Evolutionary conservation across 2,797 vertebrate genomes (phyloP).

Genomic region (Pogoniulus pusillus): DNA sequence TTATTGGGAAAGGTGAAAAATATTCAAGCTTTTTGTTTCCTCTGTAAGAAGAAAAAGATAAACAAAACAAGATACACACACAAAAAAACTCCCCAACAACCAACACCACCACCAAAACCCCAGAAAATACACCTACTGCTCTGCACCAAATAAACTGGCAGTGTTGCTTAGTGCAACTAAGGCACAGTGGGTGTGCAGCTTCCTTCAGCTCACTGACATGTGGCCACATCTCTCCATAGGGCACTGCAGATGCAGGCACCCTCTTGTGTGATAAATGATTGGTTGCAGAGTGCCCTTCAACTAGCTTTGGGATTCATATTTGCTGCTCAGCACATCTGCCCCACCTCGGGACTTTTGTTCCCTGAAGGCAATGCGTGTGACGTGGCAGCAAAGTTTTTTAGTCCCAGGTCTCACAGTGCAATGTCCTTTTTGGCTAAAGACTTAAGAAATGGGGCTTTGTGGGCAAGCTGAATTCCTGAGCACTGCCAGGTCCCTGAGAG

Average conservation of each 20-base stretch:
- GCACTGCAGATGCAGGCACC: neutral
- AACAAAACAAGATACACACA: neutral
- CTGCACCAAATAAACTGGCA: neutral
- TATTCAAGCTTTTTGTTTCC: neutral
- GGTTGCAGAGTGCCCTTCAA: neutral
- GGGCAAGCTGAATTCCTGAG: neutral
- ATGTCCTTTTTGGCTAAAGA: neutral
- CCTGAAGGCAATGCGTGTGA: neutral
- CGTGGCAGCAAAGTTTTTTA: neutral
- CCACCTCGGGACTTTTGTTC: neutral
- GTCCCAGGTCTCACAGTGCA: neutral
- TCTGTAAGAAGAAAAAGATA: neutral
- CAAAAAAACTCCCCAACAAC: too few species aligned
- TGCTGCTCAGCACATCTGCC: neutral
- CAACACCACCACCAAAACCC: neutral
- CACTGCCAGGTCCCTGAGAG: neutral
- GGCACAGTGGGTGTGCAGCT: neutral
- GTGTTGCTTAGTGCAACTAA: neutral
- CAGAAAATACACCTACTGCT: neutral
- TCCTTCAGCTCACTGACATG: neutral
- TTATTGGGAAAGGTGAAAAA: neutral
- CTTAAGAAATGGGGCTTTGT: rapidly evolving
- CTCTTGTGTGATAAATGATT: neutral
- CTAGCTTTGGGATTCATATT: neutral
- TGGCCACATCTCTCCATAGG: neutral